phyloP scores from a whole-genome alignment of 2,797 vertebrate species.

The Tiaroga cobitis region DNA sequence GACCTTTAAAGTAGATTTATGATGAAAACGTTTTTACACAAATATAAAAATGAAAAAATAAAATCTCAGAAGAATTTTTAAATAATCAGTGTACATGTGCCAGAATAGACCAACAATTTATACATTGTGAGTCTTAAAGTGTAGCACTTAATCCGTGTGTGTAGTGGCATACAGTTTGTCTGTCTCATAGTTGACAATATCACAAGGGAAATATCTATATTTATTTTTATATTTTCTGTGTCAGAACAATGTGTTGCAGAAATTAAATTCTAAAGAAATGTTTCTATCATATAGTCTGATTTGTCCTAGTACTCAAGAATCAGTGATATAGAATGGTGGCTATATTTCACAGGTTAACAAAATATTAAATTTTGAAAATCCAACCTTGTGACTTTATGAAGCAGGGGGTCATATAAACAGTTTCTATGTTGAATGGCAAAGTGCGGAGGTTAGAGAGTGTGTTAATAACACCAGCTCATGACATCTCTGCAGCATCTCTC shows the following conservation, averaged over 20 bases:
- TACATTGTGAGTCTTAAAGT: neutral
- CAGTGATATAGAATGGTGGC: neutral
- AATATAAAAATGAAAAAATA: too few relatives aligned
- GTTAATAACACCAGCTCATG: conserved; percentile 34
- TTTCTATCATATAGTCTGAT: neutral
- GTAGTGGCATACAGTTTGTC: neutral
- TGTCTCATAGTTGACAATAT: neutral
- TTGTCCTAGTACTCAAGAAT: neutral
- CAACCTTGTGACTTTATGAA: neutral
- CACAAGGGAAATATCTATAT: neutral
- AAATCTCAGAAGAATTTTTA: too few relatives aligned
- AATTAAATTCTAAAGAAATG: neutral
- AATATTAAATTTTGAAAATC: neutral
- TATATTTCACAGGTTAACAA: neutral
- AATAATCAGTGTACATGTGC: too few relatives aligned
- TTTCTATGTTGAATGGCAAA: conserved; percentile 1
- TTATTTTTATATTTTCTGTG: neutral
- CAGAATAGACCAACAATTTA: too few relatives aligned
- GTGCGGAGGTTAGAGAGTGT: conserved; percentile 21
- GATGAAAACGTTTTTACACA: neutral
- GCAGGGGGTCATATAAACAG: neutral
- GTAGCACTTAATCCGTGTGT: neutral
- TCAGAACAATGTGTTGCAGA: neutral
- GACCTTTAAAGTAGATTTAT: neutral
- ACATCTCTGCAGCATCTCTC: conserved; percentile 29